Base-by-base conservation (phyloP, 2,888 invertebrate species). In the Cotesia congregata region DNA sequence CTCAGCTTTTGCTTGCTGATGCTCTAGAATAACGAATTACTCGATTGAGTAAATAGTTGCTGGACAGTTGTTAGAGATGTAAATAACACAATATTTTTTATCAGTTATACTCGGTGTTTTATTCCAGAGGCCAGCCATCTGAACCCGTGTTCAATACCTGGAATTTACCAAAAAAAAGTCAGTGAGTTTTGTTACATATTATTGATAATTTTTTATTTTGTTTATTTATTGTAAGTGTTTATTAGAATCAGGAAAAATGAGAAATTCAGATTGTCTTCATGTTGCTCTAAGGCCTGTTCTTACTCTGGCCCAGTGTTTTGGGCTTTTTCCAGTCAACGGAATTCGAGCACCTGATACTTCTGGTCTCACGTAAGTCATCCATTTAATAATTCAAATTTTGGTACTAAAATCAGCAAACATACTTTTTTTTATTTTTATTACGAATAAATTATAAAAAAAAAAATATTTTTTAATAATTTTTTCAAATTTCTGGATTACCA, bases 261-360 rank as follows among this genome's bases (percentile, higher is more conserved):
- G 85, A 72, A 73, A 82, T 72, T 82, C 82, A 4, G 90, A 91
- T 73, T 90, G 91, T 62, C 87, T 92, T 60, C 91, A 91, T 79
- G 85, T 90, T 67, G 91, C 91, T 6, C 83, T 92, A 71, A 89
- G 90, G 39, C 91, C 92, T 1, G 91, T 92, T 75, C 84, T 92
- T 70, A 83, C 90, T 50, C 77, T 92, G 64, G 91, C 91, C 0
- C 92, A 91, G 81, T 90, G 90, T 74, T 91, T 92, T 78, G 91
- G 91, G 38, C 85, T 92, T 15, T 83, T 92, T 80, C 92, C 92
- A 0, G 90, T 92, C 0, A 83, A 86, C 59, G 92, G 92, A 0
- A 82, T 91, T 9, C 89, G 87, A 80, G 89, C 89, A 0, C 84
- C 86, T 1, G 88, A 90, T 68, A 86, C 91, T 0, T 87, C 88